Percentiles rank a stretch among this genome's conserved stretches.
phyloP scores from a whole-genome alignment of 2,888 invertebrate genomes.

The Hydraecia micacea region DNA sequence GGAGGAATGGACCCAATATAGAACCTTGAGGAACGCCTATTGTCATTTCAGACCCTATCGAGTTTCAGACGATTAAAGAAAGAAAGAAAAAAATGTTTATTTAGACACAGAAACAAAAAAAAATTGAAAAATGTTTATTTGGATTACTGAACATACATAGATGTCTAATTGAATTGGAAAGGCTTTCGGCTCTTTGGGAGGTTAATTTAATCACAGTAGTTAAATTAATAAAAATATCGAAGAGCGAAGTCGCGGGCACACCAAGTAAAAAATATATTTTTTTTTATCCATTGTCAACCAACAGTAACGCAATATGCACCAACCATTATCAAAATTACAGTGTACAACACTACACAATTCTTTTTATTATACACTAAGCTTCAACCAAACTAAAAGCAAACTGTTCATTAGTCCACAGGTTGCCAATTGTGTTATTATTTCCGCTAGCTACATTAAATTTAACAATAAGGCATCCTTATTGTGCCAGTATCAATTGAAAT shows the following conservation, averaged over 20 bases:
- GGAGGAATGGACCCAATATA: no score
- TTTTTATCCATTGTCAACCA: background rate
- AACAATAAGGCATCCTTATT: constrained; percentile 36
- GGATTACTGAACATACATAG: no score
- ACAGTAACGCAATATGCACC: constrained; percentile 19
- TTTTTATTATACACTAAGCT: constrained; percentile 46
- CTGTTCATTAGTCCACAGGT: constrained; percentile 53
- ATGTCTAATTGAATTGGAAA: no score
- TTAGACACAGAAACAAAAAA: no score
- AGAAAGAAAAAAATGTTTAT: no score
- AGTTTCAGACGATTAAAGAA: no score
- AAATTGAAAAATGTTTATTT: no score
- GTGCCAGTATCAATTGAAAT: constrained; percentile 39
- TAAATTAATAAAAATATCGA: background rate
- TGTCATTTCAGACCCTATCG: no score
- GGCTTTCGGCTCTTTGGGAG: background rate
- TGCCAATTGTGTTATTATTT: constrained; percentile 63
- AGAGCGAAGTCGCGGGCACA: background rate
- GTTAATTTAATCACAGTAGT: background rate
- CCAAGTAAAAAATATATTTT: background rate
- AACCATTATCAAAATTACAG: constrained; percentile 53
- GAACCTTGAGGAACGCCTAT: no score
- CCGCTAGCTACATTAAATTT: constrained; percentile 64
- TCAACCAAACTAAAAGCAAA: constrained; percentile 41
- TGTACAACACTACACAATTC: constrained; percentile 34